phyloP scores from a whole-genome alignment of 2,113 vertebrate species.

The Azemiops feae region DNA sequence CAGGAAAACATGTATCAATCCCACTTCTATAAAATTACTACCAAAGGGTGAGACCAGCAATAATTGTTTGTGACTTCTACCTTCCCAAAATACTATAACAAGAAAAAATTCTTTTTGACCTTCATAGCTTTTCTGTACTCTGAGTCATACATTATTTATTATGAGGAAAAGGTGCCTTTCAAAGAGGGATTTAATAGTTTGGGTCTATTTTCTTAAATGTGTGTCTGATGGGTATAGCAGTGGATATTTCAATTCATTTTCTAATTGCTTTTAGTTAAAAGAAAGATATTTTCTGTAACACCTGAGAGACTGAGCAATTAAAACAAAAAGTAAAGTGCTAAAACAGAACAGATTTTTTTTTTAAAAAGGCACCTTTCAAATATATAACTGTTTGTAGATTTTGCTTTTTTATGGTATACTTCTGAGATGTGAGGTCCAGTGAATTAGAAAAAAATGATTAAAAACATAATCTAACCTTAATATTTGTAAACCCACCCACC shows the following conservation, averaged over 20 bases:
- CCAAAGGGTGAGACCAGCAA: slow-evolving; percentile 52
- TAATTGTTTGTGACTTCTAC: slow-evolving; percentile 44
- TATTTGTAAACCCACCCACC: background rate
- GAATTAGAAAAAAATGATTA: background rate
- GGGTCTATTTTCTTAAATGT: background rate
- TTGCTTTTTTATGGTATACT: background rate
- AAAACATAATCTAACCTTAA: background rate
- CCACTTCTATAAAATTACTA: slow-evolving; percentile 40
- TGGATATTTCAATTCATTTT: slow-evolving; percentile 1
- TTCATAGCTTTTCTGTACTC: slow-evolving; percentile 16
- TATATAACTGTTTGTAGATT: background rate
- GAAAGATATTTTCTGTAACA: slow-evolving; percentile 20
- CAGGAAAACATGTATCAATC: slow-evolving; percentile 40
- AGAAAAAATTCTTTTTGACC: slow-evolving; percentile 53
- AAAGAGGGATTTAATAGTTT: slow-evolving; percentile 16
- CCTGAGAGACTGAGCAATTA: slow-evolving; percentile 44
- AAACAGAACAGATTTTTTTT: background rate
- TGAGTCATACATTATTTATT: slow-evolving; percentile 28
- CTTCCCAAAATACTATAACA: slow-evolving; percentile 36
- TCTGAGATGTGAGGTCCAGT: background rate
- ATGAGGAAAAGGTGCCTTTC: slow-evolving; percentile 39
- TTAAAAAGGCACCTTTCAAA: background rate
- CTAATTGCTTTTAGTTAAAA: background rate
- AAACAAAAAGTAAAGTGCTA: slow-evolving; percentile 12
- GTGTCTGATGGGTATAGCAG: background rate